Conservation (phyloP, 1,140 invertebrate species). For the Orussus abietinus region DNA sequence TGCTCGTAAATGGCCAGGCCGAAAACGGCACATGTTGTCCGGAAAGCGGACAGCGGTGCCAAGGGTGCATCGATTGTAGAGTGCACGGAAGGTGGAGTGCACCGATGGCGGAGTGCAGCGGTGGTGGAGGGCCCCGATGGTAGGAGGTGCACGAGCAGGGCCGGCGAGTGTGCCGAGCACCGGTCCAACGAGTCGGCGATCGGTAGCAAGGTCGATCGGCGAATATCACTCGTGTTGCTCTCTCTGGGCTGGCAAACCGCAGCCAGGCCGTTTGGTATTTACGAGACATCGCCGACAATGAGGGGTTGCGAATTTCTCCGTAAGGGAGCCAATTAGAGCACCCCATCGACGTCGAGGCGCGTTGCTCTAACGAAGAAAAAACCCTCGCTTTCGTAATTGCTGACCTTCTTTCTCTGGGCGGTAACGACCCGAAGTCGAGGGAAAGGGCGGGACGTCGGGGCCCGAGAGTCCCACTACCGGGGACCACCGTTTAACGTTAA, state of each 20-base stretch:
- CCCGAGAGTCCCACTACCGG: no score
- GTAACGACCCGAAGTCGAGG: no score
- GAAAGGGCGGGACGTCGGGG: no score
- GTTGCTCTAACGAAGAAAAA: no score
- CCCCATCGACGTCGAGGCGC: no score
- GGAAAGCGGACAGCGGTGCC: no score
- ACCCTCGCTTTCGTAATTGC: no score
- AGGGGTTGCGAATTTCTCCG: conserved; percentile 36
- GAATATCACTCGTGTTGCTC: conserved; percentile 42
- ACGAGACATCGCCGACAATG: conserved; percentile 33
- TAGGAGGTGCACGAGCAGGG: conserved; percentile 35
- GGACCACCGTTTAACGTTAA: no score
- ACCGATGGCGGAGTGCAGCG: conserved; percentile 23
- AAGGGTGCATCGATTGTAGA: neutral
- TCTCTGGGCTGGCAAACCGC: no score
- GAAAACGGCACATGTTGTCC: conserved; percentile 10
- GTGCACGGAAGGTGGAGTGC: conserved; percentile 6
- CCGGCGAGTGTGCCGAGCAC: conserved; percentile 35
- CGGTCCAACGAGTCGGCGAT: no score
- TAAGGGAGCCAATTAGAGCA: no score
- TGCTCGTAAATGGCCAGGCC: conserved; percentile 25
- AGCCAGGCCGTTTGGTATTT: conserved; percentile 39
- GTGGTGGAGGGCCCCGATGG: conserved; percentile 39
- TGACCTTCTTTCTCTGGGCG: no score
- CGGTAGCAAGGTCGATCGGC: conserved; percentile 33